Percentiles rank a stretch among this genome's conserved stretches.
Conservation (phyloP, 2,888 invertebrate species). For the Enchytraeus crypticus region DNA sequence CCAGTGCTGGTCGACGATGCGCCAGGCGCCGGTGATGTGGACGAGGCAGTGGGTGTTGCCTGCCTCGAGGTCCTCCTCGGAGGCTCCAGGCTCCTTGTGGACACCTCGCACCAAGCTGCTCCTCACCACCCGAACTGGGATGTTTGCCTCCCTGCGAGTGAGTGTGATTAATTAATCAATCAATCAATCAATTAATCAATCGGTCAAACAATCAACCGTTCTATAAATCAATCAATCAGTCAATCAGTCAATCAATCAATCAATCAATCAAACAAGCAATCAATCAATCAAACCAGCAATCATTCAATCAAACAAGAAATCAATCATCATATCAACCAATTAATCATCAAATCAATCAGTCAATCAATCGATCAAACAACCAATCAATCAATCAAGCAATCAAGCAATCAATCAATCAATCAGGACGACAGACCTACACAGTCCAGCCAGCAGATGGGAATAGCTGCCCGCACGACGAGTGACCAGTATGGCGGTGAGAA, state of each 20-base stretch:
- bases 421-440: conserved; percentile 27
- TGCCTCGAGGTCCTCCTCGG: conserved; percentile 14
- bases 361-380: too few species aligned
- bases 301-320: too few species aligned
- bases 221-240: too few species aligned
- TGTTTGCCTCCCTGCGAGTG: conserved; percentile 20
- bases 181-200: too few species aligned
- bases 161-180: too few species aligned
- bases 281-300: too few species aligned
- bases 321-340: too few species aligned
- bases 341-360: too few species aligned
- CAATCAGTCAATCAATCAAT: too few species aligned
- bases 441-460: conserved; percentile 25
- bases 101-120: conserved; percentile 27
- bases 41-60: conserved; percentile 30
- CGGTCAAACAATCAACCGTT: too few species aligned
- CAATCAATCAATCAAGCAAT: not conserved
- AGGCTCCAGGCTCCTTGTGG: conserved; percentile 25
- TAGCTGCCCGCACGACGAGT: conserved; percentile 29
- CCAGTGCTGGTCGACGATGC: conserved; percentile 24
- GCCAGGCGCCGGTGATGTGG: conserved; percentile 28
- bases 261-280: too few species aligned
- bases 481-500: conserved; percentile 9
- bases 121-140: conserved; percentile 23
- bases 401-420: too few species aligned